phyloP scores from a whole-genome alignment of 1,140 invertebrate species.

The Brachystomella parvula region DNA sequence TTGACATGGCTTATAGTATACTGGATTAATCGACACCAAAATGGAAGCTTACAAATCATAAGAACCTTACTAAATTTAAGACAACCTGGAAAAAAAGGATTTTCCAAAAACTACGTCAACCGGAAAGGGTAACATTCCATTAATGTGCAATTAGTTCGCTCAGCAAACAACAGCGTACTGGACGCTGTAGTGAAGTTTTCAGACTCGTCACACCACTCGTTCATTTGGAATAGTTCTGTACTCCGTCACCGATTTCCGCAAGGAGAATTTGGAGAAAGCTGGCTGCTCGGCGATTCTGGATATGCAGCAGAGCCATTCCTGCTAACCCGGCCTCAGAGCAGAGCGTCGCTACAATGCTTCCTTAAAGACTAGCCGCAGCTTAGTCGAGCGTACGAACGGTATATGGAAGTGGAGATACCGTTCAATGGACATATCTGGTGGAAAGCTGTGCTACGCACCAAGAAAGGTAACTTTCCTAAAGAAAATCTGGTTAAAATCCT shows the following conservation, averaged over 20 bases:
- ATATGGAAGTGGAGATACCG: slow-evolving; percentile 11
- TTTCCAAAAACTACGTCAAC: no score
- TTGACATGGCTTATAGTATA: no score
- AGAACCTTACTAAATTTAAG: no score
- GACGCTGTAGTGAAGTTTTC: slow-evolving; percentile 43
- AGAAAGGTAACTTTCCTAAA: neutral
- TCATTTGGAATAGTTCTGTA: slow-evolving; percentile 6
- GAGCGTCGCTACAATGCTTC: neutral
- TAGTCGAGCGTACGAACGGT: neutral
- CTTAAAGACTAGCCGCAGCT: neutral
- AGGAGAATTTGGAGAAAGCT: slow-evolving; percentile 8
- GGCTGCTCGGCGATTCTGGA: slow-evolving; percentile 1
- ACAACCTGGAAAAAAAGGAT: no score
- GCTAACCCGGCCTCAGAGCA: neutral
- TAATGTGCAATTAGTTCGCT: slow-evolving; percentile 42
- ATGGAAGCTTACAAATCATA: no score
- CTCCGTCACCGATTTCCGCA: neutral
- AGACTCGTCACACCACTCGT: slow-evolving; percentile 39
- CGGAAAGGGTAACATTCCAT: slow-evolving; percentile 18
- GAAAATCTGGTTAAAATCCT: no score
- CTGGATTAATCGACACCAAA: no score
- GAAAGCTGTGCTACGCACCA: neutral
- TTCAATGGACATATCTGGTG: neutral
- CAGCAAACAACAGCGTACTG: slow-evolving; percentile 40
- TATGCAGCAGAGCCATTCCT: neutral